Base-by-base conservation (phyloP, 2,888 invertebrate genomes). In the Phytoseiulus persimilis region DNA sequence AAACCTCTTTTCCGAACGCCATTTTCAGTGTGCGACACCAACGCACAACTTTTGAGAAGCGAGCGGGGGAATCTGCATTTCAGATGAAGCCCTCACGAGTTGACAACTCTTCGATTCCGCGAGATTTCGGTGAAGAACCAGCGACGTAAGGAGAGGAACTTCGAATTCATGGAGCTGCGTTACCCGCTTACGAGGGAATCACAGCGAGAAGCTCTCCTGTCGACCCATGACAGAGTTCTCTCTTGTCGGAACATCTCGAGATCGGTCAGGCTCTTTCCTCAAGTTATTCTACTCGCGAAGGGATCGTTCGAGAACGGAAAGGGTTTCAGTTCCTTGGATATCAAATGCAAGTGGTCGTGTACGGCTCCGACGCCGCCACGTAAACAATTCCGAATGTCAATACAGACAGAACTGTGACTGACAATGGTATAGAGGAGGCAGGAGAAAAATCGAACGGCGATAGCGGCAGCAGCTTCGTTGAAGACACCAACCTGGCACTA, bases 401-500 rank as follows among this genome's bases (percentile, higher is more conserved):
- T 39, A 3, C 5, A 9, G 39, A 28, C 1, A 65, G 18, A 6
- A 65, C 65, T 65, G 14, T 23, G 65, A 23, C 5, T 18, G 65
- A 65, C 65, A 65, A 65, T 65, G 2, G 65, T 2, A 6, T 14
- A 65, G 1, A 6, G 65, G 65, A 65, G 65, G 18, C 39, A 39
- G 9, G 9, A 39, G 9, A 3, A 39, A 65, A 65, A 65, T 23
- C 1, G 11, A 28, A 65, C 65, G 18, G 65, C 28, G 18, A 23
- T 18, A 65, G 39, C 39, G 9, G 39, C 65, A 65, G 65, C 14
- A 65, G 65, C 65, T 65, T 65, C 65, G 65, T 6, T 18, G 18
- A 65, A 65, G 65, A 65, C 65, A 87, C 91, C 28, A 39, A 87
- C 99, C 99, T 90, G 98, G 98, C 93, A 98, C 96, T 92, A 99